Percentiles rank a stretch among this genome's conserved stretches.
Conservation (phyloP, 2,888 invertebrate species). For the Plebejus argus region DNA sequence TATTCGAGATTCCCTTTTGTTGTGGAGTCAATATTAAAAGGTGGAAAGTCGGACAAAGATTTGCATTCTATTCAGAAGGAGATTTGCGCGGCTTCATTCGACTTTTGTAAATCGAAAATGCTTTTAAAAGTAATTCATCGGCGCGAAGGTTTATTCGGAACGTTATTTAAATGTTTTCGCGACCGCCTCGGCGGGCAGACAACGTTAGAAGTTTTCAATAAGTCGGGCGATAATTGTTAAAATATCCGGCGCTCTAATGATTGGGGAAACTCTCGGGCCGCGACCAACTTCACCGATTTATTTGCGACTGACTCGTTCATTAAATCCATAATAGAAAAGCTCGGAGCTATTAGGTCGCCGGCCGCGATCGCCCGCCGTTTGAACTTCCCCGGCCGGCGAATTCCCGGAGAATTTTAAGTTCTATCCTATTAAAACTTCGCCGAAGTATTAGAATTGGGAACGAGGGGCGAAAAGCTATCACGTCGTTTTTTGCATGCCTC, state of each 20-base stretch:
- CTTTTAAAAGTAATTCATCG: constrained; percentile 1
- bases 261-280: constrained; percentile 1
- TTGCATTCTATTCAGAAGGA: constrained; percentile 11
- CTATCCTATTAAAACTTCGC: constrained; percentile 79
- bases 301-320: constrained; percentile 40
- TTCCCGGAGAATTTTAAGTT: constrained; percentile 75
- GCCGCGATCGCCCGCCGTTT: constrained; percentile 55
- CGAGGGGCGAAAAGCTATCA: constrained; percentile 77
- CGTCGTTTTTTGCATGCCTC: constrained; percentile 62
- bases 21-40: constrained; percentile 22
- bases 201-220: constrained; percentile 10
- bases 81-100: neutral
- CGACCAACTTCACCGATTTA: constrained; percentile 31
- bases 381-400: constrained; percentile 63
- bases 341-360: constrained; percentile 47
- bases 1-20: constrained; percentile 23
- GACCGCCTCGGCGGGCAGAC: neutral
- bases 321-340: constrained; percentile 46
- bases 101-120: constrained; percentile 6
- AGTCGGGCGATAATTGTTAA: constrained; percentile 23
- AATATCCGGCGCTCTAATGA: constrained; percentile 30
- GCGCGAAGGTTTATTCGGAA: neutral
- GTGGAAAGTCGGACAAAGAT: constrained; percentile 9
- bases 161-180: neutral
- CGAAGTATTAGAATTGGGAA: constrained; percentile 78